Conservation (phyloP, 2,797 vertebrate genomes). For the Spinus pinus region DNA sequence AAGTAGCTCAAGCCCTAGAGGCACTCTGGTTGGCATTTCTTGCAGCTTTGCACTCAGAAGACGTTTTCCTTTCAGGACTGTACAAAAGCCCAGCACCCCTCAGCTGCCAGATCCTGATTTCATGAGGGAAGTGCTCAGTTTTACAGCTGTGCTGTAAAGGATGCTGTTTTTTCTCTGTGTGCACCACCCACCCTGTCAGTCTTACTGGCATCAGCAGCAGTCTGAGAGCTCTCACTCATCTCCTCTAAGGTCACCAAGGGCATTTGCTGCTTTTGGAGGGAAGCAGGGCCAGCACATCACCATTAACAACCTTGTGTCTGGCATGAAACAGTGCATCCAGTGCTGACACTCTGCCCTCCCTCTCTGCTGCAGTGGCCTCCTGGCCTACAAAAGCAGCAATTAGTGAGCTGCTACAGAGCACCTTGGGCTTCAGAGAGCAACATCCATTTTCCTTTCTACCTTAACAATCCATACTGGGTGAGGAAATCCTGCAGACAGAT, state of each 20-base stretch:
- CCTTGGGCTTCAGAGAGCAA: background rate
- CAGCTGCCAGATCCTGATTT: background rate
- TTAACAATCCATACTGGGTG: background rate
- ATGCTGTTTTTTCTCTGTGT: background rate
- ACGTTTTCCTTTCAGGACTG: background rate
- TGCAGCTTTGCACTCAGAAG: background rate
- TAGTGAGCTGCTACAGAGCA: background rate
- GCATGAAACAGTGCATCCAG: background rate
- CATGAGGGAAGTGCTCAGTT: background rate
- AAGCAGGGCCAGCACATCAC: background rate
- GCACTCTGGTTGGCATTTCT: background rate
- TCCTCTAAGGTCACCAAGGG: background rate
- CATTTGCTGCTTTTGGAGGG: background rate
- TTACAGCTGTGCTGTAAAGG: background rate
- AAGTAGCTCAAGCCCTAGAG: background rate
- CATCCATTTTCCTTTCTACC: background rate
- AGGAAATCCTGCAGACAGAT: background rate
- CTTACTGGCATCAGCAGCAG: background rate
- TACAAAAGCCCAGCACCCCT: background rate
- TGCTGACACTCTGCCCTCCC: background rate
- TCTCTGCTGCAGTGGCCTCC: background rate
- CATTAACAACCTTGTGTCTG: background rate
- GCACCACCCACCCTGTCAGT: background rate
- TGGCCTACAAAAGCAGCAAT: background rate
- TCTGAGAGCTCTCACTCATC: background rate